Conservation (phyloP, 2,888 invertebrate species). For the Lepidocyrtoides sp. region DNA sequence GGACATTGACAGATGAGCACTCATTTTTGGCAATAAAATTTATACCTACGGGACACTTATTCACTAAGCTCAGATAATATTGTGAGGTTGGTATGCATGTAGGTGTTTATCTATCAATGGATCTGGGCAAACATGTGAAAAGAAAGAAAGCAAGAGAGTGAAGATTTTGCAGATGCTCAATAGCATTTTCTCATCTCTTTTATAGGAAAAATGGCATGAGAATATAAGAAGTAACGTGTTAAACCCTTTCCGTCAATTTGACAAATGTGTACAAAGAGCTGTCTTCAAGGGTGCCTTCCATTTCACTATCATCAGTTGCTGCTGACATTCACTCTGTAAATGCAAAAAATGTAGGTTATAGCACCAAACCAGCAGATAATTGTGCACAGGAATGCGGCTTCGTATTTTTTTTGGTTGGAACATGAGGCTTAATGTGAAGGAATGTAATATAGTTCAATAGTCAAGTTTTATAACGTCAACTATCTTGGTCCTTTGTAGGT, state of each 20-base stretch:
- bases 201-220: no score
- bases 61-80: no score
- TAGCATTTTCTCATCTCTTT: background rate
- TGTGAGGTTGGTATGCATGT: no score
- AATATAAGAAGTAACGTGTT: background rate
- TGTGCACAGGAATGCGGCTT: background rate
- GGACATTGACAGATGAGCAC: constrained; percentile 73
- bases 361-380: background rate
- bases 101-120: no score
- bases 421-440: background rate
- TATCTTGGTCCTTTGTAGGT: no score
- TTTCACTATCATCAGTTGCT: constrained; percentile 14
- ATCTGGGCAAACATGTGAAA: background rate
- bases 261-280: constrained; percentile 49
- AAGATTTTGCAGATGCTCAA: background rate
- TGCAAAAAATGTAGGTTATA: constrained; percentile 11
- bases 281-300: constrained; percentile 43
- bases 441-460: background rate
- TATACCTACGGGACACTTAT: constrained; percentile 23
- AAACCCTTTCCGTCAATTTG: constrained; percentile 53
- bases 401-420: no score
- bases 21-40: constrained; percentile 68
- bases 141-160: no score
- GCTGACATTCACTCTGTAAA: background rate
- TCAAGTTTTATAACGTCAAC: background rate